These are phyloP conservation scores for Cyprinodon variegatus DNA, from an alignment of 2,113 vertebrate genomes.

Conservation along the genomic window DNA sequence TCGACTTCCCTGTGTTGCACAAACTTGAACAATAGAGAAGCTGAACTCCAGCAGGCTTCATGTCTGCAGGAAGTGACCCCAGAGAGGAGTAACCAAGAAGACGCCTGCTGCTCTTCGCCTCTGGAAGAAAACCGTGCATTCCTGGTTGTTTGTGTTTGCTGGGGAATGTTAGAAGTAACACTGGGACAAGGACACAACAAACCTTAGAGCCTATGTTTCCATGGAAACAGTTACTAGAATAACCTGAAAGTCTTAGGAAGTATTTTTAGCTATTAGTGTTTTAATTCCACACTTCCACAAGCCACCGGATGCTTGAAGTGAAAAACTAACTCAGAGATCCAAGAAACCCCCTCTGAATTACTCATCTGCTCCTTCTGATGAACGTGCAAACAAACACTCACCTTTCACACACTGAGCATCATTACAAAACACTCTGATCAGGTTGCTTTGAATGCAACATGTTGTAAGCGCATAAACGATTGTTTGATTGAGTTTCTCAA, in stretches of 20 bases:
- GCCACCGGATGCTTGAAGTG: slow-evolving; percentile 7
- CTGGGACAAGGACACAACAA: slow-evolving; percentile 5
- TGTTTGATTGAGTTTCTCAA: too few species aligned
- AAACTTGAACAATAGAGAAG: slow-evolving; percentile 39
- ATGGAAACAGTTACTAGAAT: slow-evolving; percentile 20
- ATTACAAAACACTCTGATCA: too few species aligned
- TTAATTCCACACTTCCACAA: slow-evolving; percentile 19
- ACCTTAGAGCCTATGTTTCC: slow-evolving; percentile 5
- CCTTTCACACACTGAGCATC: neutral
- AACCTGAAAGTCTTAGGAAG: slow-evolving; percentile 17
- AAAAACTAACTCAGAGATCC: neutral
- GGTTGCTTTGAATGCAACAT: too few species aligned
- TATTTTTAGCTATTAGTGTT: slow-evolving; percentile 12
- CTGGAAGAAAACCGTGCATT: neutral
- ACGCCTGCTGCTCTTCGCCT: slow-evolving; percentile 22
- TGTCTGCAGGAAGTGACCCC: neutral
- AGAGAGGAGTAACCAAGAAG: slow-evolving; percentile 2
- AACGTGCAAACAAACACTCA: neutral
- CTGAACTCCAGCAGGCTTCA: slow-evolving; percentile 1
- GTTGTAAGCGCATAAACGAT: too few species aligned
- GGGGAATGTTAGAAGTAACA: too few species aligned
- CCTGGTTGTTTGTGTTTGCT: neutral
- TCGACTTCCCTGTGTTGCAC: slow-evolving; percentile 26
- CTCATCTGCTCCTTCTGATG: neutral
- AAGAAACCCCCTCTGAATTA: neutral